Evolutionary conservation across 1,140 invertebrate genomes (phyloP), one percentile per base, ranked within the genome.

Genomic region (Paramacrobiotus metropolitanus): DNA sequence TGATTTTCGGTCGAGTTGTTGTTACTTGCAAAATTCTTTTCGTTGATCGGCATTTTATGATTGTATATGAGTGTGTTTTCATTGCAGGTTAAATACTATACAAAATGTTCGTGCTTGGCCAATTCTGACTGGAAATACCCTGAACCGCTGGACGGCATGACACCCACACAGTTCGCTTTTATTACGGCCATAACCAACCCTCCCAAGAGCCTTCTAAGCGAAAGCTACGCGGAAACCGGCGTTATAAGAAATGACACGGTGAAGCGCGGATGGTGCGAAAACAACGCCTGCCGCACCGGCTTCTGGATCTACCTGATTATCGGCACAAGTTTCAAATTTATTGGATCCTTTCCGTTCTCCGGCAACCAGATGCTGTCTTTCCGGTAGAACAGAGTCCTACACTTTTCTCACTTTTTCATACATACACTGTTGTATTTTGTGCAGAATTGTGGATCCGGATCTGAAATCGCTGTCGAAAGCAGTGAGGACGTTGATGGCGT

Each of bases 291-390:
- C 15, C 28, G 48, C 48, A 24, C 15, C 4, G 48, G 48, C 24
- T 55, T 55, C 24, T 20, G 15, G 48, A 55, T 24, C 4, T 55
- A 55, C 24, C 15, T 55, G 15, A 55, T 55, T 24, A 55, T 55
- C 48, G 28, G 48, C 24, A 55, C 48, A 4, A 20, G 48, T 24
- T 55, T 55, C 24, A 55, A 55, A 24, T 55, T 55, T 24, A 24
- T 55, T 24, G 48, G 48, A 20, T 15, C 48, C 4, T 28, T 55
- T 9, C 48, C 48, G 4, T 55, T 55, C 28, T 55, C 48, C 28
- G 48, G 48, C 48, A 55, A 55, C 24, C 48, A 55, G 28, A 55
- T 55, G 48, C 48, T 55, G 15, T 55, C 48, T 28, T 55, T 55
- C 48, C 15, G 48, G 48, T 55, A 20, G 15, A 24, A 55, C n/a